Evolutionary conservation across 2,888 invertebrate genomes (phyloP).

Genomic region (Synanthedon vespiformis): DNA sequence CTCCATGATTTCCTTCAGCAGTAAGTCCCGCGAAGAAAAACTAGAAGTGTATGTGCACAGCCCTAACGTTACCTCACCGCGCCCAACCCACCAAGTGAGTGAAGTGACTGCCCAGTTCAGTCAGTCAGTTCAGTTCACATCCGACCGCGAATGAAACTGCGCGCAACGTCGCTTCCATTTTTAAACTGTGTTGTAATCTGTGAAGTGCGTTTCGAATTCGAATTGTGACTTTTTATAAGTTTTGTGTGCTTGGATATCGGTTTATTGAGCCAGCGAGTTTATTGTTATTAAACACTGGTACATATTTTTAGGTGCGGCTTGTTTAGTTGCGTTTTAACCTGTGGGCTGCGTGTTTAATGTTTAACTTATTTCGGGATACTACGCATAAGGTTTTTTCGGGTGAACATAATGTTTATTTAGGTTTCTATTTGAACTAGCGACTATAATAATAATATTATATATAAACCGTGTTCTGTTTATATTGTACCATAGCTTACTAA

Average conservation of each 20-base stretch:
- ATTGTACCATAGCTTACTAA: too few species aligned
- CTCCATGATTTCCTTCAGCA: too few species aligned
- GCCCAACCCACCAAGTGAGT: slow-evolving; percentile 1
- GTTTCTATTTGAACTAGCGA: neutral
- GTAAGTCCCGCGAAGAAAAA: too few species aligned
- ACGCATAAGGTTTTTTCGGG: slow-evolving; percentile 6
- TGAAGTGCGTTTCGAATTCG: slow-evolving; percentile 2
- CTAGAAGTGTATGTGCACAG: neutral
- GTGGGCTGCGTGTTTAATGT: slow-evolving; percentile 7
- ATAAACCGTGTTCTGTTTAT: slow-evolving; percentile 1
- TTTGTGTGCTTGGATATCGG: neutral
- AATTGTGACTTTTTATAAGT: slow-evolving; percentile 2
- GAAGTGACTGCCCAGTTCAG: slow-evolving; percentile 1
- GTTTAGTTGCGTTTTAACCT: slow-evolving; percentile 1
- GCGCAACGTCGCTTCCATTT: neutral
- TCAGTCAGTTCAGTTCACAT: neutral
- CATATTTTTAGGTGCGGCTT: slow-evolving; percentile 4
- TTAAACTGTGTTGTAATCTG: neutral
- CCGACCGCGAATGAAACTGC: neutral
- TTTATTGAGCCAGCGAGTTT: slow-evolving; percentile 1
- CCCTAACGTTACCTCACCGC: neutral
- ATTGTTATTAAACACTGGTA: slow-evolving; percentile 4
- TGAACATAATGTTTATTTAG: slow-evolving; percentile 2
- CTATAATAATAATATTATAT: slow-evolving; percentile 1
- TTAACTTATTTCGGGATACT: slow-evolving; percentile 9